These are phyloP conservation scores for Paedocypris micromegethes DNA, from an alignment of 2,797 vertebrate genomes.

Conservation along the genomic window DNA sequence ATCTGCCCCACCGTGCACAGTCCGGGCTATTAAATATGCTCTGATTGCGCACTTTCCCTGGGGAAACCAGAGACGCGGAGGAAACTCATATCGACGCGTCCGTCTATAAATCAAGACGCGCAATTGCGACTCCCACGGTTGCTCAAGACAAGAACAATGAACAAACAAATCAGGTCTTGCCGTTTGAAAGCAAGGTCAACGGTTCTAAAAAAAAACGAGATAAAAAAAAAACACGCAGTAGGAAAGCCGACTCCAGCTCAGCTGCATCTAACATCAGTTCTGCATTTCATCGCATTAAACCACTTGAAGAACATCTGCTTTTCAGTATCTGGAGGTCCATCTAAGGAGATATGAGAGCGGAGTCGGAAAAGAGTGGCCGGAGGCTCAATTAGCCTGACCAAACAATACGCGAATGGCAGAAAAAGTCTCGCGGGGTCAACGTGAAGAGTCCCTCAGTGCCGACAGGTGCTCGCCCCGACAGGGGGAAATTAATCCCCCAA, in stretches of 20 bases:
- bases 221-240: constrained; percentile 7
- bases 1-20: constrained; percentile 13
- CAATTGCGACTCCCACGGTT: constrained; percentile 10
- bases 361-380: constrained; percentile 23
- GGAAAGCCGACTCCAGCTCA: constrained; percentile 3
- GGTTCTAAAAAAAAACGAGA: background rate
- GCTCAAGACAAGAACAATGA: constrained; percentile 16
- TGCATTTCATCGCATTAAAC: constrained; percentile 15
- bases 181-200: constrained; percentile 12
- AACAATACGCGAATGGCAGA: constrained; percentile 28
- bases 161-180: constrained; percentile 6
- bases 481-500: constrained; percentile 42
- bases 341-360: constrained; percentile 29
- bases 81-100: background rate
- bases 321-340: constrained; percentile 10
- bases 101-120: constrained; percentile 5
- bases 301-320: constrained; percentile 29
- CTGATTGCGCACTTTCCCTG: constrained; percentile 12
- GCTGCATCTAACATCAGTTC: constrained; percentile 17
- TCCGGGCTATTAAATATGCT: constrained; percentile 15
- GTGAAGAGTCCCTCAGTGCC: constrained; percentile 41
- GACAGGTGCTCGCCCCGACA: constrained; percentile 48
- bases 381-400: constrained; percentile 46
- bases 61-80: constrained; percentile 13
- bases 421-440: constrained; percentile 35